Percentiles rank a stretch among this genome's conserved stretches.
phyloP scores from a whole-genome alignment of 2,797 vertebrate species.

The Pelochelys cantorii region DNA sequence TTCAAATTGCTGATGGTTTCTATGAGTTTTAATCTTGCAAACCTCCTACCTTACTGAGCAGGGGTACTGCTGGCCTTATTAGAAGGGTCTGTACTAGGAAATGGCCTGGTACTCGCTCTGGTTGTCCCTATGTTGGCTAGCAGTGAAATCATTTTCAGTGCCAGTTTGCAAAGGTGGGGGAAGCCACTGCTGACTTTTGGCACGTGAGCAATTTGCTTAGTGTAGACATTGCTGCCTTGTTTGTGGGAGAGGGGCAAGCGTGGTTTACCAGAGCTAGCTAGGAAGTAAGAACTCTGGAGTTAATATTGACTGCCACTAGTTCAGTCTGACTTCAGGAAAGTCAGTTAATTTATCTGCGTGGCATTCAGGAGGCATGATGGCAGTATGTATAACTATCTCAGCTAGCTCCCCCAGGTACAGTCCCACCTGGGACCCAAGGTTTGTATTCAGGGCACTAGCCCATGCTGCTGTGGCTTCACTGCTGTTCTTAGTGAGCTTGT shows the following conservation, averaged over 20 bases:
- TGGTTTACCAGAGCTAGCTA: neutral
- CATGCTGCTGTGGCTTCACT: neutral
- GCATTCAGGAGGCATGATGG: neutral
- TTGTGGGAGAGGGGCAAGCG: neutral
- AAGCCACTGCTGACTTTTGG: neutral
- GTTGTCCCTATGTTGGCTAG: neutral
- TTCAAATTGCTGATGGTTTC: neutral
- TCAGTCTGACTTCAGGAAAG: neutral
- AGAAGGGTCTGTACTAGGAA: neutral
- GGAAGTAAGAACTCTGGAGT: neutral
- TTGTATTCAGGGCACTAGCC: neutral
- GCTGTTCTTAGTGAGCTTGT: neutral
- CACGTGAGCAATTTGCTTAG: neutral
- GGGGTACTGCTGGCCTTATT: neutral
- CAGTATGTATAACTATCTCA: neutral
- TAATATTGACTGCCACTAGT: neutral
- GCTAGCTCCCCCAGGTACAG: neutral
- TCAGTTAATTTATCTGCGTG: neutral
- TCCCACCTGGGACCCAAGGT: neutral
- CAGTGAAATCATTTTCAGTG: neutral
- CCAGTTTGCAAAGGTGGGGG: neutral
- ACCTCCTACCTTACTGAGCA: neutral
- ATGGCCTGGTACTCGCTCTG: no score
- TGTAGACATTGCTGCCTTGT: no score
- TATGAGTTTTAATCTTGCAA: neutral